Evolutionary conservation across 2,888 invertebrate genomes (phyloP).

Genomic region (Zeuzera pyrina): DNA sequence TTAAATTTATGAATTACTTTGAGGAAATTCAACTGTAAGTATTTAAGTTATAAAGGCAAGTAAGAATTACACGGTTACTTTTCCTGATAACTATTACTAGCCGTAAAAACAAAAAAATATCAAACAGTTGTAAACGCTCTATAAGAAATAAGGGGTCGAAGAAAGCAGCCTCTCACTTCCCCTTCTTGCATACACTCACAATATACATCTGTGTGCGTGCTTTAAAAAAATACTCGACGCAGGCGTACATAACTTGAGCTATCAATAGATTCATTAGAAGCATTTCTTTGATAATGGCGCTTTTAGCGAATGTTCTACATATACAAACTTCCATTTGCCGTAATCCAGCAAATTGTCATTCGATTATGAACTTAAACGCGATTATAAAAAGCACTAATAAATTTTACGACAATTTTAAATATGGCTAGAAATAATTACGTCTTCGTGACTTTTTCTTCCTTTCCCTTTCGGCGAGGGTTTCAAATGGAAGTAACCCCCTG

Average conservation of each 20-base stretch:
- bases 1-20: too few relatives aligned
- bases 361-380: slow-evolving; percentile 28
- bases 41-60: too few relatives aligned
- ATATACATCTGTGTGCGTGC: slow-evolving; percentile 31
- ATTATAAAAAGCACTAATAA: slow-evolving; percentile 5
- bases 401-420: slow-evolving; percentile 16
- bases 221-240: slow-evolving; percentile 54
- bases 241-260: slow-evolving; percentile 48
- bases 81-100: too few relatives aligned
- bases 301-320: slow-evolving; percentile 53
- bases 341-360: slow-evolving; percentile 8
- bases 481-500: slow-evolving; percentile 29
- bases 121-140: slow-evolving; percentile 29
- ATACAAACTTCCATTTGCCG: slow-evolving; percentile 26
- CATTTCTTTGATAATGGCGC: slow-evolving; percentile 67
- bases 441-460: slow-evolving; percentile 55
- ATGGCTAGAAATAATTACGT: slow-evolving; percentile 61
- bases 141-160: slow-evolving; percentile 66
- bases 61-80: too few relatives aligned
- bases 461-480: slow-evolving; percentile 39
- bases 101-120: slow-evolving; percentile 26
- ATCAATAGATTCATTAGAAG: slow-evolving; percentile 71
- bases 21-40: too few relatives aligned
- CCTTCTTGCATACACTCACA: slow-evolving; percentile 54
- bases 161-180: slow-evolving; percentile 69